A percentile compares a stretch with the other conserved stretches of the same genome.
These are phyloP conservation scores for Platypus cylindrus DNA, from an alignment of 2,888 invertebrate species.

Conservation along the genomic window DNA sequence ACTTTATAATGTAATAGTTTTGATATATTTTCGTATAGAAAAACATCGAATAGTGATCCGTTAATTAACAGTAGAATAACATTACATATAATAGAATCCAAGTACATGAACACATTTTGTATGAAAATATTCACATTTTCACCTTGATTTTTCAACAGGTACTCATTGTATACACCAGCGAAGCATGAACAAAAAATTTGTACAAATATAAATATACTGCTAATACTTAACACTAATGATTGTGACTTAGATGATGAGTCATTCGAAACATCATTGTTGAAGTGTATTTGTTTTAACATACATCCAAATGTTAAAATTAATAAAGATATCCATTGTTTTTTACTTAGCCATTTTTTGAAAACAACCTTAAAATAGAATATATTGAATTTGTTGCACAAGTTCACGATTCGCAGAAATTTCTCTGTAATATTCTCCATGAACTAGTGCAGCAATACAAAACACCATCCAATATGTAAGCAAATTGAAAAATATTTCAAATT, in stretches of 20 bases:
- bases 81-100: conserved; percentile 89
- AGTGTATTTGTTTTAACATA: conserved; percentile 74
- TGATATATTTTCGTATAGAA: conserved; percentile 42
- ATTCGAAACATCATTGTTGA: conserved; percentile 27
- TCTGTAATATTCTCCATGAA: no score
- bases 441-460: no score
- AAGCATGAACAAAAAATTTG: conserved; percentile 86
- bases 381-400: not conserved
- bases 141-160: conserved; percentile 75
- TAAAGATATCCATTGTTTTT: conserved; percentile 82
- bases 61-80: conserved; percentile 53
- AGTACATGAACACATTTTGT: conserved; percentile 91
- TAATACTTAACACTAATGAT: conserved; percentile 41
- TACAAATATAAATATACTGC: conserved; percentile 52
- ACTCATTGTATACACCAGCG: conserved; percentile 94
- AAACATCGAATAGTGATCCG: conserved; percentile 50
- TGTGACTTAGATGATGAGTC: conserved; percentile 26
- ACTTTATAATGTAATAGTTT: conserved; percentile 56
- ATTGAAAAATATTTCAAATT: no score
- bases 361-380: conserved; percentile 51
- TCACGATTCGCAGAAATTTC: no score
- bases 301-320: conserved; percentile 77
- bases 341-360: conserved; percentile 69
- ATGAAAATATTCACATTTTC: conserved; percentile 77
- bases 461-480: not conserved